Evolutionary conservation across 1,140 invertebrate genomes (phyloP).

Genomic region (Homarus americanus): DNA sequence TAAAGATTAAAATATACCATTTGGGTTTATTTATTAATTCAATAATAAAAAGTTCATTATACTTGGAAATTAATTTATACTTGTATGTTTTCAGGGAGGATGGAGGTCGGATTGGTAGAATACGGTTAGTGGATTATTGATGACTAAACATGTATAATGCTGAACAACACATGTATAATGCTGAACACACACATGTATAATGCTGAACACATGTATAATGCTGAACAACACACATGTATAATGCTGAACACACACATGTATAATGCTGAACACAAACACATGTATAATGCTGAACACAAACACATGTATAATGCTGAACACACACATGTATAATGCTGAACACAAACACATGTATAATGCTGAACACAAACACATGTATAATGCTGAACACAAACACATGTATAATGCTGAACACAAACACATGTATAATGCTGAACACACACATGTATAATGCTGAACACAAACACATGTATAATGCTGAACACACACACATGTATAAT

Average conservation of each 20-base stretch:
- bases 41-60: too few relatives aligned
- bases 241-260: not conserved
- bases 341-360: too few relatives aligned
- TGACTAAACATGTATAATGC: not conserved
- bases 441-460: too few relatives aligned
- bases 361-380: not conserved
- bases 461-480: not conserved
- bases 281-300: too few relatives aligned
- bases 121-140: conserved; percentile 51
- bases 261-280: not conserved
- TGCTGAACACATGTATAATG: not conserved
- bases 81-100: conserved; percentile 32
- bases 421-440: not conserved
- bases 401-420: not conserved
- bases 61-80: too few relatives aligned
- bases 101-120: conserved; percentile 48
- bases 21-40: not conserved
- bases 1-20: too few relatives aligned
- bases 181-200: not conserved
- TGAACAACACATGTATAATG: not conserved
- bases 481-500: too few relatives aligned
- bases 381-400: too few relatives aligned
- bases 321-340: not conserved
- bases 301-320: not conserved
- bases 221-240: not conserved